Conservation (phyloP, 2,113 vertebrate species). For the Anarhynchus alexandrinus region DNA sequence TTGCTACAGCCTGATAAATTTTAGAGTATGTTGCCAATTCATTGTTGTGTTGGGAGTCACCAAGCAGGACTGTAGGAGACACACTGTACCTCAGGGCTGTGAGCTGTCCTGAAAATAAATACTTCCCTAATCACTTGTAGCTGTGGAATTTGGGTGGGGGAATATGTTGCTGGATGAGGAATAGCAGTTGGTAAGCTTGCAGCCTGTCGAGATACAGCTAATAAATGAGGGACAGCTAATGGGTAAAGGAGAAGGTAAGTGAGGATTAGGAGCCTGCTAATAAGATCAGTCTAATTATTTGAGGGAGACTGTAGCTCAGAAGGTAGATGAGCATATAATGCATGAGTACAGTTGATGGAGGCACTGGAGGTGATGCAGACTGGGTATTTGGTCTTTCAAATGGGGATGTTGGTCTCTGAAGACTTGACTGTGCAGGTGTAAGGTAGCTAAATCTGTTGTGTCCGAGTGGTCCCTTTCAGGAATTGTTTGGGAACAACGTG, state of each 20-base stretch:
- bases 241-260: background rate
- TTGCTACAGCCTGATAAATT: background rate
- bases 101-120: background rate
- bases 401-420: background rate
- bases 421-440: background rate
- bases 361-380: rapidly evolving
- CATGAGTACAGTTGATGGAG: background rate
- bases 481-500: background rate
- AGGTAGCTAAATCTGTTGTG: background rate
- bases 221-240: background rate
- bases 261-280: background rate
- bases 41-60: background rate
- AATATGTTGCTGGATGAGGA: background rate
- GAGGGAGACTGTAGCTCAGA: background rate
- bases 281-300: background rate
- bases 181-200: background rate
- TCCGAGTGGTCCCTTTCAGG: rapidly evolving
- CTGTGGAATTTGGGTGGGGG: background rate
- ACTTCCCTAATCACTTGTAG: background rate
- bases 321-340: background rate
- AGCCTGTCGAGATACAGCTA: background rate
- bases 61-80: background rate
- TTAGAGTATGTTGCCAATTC: background rate
- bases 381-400: background rate
- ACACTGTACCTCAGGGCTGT: background rate